Conservation (phyloP, 2,797 vertebrate genomes). For the Peromyscus melanophrys region DNA sequence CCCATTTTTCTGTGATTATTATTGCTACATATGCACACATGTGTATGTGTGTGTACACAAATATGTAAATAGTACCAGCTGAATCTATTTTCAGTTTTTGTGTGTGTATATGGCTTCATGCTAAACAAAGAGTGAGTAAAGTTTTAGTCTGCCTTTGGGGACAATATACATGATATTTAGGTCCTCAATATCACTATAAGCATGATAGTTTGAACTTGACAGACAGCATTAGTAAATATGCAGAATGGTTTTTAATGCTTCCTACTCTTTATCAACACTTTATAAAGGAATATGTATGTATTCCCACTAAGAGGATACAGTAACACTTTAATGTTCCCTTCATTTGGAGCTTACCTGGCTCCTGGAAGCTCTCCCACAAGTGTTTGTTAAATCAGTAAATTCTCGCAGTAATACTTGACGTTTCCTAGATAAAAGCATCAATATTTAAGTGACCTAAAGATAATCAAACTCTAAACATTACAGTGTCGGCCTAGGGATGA, state of each 20-base stretch:
- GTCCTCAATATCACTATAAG: neutral
- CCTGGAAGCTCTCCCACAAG: neutral
- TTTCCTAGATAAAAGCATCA: neutral
- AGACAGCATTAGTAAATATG: neutral
- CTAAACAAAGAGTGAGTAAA: neutral
- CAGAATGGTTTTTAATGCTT: neutral
- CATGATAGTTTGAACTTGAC: slow-evolving; percentile 10
- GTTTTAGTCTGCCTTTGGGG: slow-evolving; percentile 14
- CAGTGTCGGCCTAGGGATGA: neutral
- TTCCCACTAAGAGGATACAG: neutral
- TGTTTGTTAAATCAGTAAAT: slow-evolving; percentile 49
- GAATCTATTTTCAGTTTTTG: no score
- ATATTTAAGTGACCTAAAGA: slow-evolving; percentile 45
- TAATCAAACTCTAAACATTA: slow-evolving; percentile 28
- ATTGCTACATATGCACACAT: neutral
- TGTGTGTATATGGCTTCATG: no score
- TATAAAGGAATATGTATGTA: slow-evolving; percentile 10
- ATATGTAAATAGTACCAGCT: neutral
- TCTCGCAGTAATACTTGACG: slow-evolving; percentile 1
- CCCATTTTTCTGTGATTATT: neutral
- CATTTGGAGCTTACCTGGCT: neutral
- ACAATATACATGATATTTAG: neutral
- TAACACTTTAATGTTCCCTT: neutral
- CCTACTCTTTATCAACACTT: neutral
- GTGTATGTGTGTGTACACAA: neutral